A percentile compares a stretch with the other conserved stretches of the same genome.
phyloP scores from a whole-genome alignment of 2,113 vertebrate species.

The Phalacrocorax carbo region DNA sequence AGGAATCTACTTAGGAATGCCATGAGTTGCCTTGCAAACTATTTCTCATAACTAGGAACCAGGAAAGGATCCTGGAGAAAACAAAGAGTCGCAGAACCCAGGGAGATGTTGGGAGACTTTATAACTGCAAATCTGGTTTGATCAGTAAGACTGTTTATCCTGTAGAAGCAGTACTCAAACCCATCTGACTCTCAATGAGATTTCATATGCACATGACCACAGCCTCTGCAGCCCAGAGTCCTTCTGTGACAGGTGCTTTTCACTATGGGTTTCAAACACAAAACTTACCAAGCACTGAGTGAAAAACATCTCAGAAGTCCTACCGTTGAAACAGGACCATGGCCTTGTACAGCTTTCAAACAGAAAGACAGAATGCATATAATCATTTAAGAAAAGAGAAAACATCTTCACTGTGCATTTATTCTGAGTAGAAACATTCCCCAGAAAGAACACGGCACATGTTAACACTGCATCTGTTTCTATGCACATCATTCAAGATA shows the following conservation, averaged over 20 bases:
- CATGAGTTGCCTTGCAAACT: not conserved
- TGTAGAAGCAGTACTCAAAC: not conserved
- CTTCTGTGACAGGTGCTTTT: not conserved
- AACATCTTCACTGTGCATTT: not conserved
- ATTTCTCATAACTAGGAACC: not conserved
- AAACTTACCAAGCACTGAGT: rapidly evolving
- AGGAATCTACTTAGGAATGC: not conserved
- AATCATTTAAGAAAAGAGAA: not conserved
- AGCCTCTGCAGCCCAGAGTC: not conserved
- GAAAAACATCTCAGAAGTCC: not conserved
- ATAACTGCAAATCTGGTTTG: not conserved
- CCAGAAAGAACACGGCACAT: not conserved
- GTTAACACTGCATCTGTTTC: not conserved
- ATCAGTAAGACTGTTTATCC: not conserved
- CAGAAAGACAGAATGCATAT: not conserved
- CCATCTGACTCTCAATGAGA: not conserved
- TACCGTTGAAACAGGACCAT: not conserved
- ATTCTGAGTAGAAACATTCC: not conserved
- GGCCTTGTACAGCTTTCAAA: not conserved
- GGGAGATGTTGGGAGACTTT: not conserved
- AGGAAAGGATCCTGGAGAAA: not conserved
- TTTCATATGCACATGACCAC: not conserved
- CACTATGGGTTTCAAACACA: not conserved
- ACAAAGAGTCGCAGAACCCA: not conserved
- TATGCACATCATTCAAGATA: not conserved